These are phyloP conservation scores for Actinostola sp. DNA, from an alignment of 92 coral and sea anemone species.

Conservation along the genomic window DNA sequence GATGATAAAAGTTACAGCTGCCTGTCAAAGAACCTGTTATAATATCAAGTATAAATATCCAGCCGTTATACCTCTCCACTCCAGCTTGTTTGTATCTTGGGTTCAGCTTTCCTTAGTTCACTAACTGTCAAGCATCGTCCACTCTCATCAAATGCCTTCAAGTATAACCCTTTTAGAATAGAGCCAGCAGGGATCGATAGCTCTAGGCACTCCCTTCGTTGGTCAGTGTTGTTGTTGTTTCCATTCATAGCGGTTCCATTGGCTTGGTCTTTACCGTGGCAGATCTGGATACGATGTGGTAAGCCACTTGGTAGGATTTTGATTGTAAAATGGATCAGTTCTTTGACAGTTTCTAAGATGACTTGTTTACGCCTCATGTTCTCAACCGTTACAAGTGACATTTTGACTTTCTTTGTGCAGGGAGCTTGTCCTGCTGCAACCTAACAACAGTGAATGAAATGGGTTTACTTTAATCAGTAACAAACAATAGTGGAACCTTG, in stretches of 20 bases:
- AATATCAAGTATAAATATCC: not conserved
- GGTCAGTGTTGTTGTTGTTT: constrained; percentile 1
- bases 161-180: constrained; percentile 57
- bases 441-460: constrained; percentile 4
- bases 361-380: constrained; percentile 59
- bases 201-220: constrained; percentile 72
- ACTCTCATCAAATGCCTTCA: constrained; percentile 79
- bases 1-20: too few relatives aligned
- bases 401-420: constrained; percentile 60
- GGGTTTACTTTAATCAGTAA: too few relatives aligned
- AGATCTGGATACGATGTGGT: constrained; percentile 76
- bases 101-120: constrained; percentile 55
- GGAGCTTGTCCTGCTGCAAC: constrained; percentile 68
- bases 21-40: not conserved
- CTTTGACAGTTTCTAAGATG: constrained; percentile 62
- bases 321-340: constrained; percentile 67
- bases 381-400: constrained; percentile 70
- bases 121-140: constrained; percentile 47
- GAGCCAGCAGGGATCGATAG: constrained; percentile 82
- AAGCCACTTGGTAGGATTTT: constrained; percentile 80
- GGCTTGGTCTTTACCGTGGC: constrained; percentile 41
- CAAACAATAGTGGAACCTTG: too few relatives aligned
- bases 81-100: constrained; percentile 77
- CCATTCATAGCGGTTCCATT: constrained; percentile 39
- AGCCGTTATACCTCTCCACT: constrained; percentile 72